Percentiles rank a stretch among this genome's conserved stretches.
These are phyloP conservation scores for Sclerodermus sp. DNA, from an alignment of 2,888 invertebrate genomes.

Conservation along the genomic window DNA sequence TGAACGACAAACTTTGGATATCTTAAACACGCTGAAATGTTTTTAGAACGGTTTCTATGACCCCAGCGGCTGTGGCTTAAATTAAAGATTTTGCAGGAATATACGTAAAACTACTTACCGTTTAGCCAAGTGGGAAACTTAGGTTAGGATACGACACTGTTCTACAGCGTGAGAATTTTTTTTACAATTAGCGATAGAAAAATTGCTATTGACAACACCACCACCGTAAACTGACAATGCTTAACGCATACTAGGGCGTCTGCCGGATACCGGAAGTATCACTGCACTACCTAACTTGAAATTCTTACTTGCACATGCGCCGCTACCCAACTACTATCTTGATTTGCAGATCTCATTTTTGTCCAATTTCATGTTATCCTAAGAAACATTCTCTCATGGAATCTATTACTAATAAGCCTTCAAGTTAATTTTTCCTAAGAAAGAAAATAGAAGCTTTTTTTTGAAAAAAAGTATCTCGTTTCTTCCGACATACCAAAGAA, in stretches of 20 bases:
- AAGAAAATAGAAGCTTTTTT: no score
- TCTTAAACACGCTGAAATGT: constrained; percentile 13
- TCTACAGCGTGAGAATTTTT: neutral
- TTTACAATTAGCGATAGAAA: constrained; percentile 4
- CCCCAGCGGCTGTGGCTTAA: constrained; percentile 24
- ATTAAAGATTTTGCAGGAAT: neutral
- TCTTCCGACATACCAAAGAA: no score
- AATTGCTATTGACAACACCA: constrained; percentile 17
- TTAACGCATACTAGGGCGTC: constrained; percentile 23
- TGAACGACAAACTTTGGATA: constrained; percentile 6
- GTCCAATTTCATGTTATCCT: no score
- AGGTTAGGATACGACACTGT: neutral
- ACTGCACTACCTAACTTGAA: neutral
- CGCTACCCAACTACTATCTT: no score
- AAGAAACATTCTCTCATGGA: no score
- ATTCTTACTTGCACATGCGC: neutral
- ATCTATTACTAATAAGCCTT: no score
- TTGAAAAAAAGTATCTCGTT: no score
- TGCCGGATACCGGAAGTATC: constrained; percentile 29
- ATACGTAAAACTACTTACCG: constrained; percentile 19
- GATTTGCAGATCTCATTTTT: no score
- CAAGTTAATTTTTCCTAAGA: no score
- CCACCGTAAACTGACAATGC: neutral
- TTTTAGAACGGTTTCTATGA: constrained; percentile 23
- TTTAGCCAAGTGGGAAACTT: constrained; percentile 1